A percentile compares a stretch with the other conserved stretches of the same genome.
Conservation (phyloP, 2,888 invertebrate species). For the Orchestes rusci region DNA sequence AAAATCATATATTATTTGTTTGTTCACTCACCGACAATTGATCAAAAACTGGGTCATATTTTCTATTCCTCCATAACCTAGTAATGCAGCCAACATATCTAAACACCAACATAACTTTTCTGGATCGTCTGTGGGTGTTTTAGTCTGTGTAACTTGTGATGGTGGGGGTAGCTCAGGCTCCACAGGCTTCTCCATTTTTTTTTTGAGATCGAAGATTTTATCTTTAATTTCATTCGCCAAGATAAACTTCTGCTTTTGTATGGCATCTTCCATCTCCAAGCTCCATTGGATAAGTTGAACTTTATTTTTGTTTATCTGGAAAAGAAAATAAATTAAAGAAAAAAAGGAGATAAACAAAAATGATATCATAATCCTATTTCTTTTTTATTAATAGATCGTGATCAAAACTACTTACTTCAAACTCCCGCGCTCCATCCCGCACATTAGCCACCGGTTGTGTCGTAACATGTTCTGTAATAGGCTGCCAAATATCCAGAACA, state of each 20-base stretch:
- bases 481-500: conserved; percentile 34
- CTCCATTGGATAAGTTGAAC: neutral
- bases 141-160: conserved; percentile 12
- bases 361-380: no score
- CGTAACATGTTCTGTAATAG: conserved; percentile 26
- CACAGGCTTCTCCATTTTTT: conserved; percentile 26
- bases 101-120: conserved; percentile 29
- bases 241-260: neutral
- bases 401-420: conserved; percentile 28
- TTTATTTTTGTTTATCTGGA: no score
- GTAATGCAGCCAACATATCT: conserved; percentile 27
- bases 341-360: no score
- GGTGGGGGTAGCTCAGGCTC: conserved; percentile 1
- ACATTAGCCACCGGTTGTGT: no score
- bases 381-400: no score
- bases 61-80: conserved; percentile 7
- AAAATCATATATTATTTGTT: no score
- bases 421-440: no score
- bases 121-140: conserved; percentile 18
- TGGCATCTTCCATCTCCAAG: neutral
- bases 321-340: no score
- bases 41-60: conserved; percentile 7
- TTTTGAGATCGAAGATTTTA: conserved; percentile 25
- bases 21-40: conserved; percentile 13
- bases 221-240: conserved; percentile 20